Base-by-base conservation (phyloP, 2,113 vertebrate genomes). In the Sterrhoptilus dennistouni region DNA sequence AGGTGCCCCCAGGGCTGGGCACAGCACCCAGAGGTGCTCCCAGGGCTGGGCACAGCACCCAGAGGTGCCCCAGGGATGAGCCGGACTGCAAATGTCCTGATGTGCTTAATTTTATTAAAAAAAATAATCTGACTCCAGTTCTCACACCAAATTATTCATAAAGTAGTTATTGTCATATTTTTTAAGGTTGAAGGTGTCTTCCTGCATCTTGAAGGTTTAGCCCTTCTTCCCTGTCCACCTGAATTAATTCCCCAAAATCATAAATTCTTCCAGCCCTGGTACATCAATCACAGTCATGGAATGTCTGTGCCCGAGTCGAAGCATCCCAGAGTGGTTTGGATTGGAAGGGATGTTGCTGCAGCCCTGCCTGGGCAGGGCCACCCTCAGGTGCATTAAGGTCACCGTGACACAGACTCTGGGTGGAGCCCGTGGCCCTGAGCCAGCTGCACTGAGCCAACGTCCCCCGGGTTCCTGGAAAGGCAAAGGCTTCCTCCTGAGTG, bases 361-460 rank as follows among this genome's bases (percentile, higher is more conserved):
- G 12, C 27, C 15, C 20, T 60, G 28, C 17, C 2, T 2, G 35
- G 56, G n/a, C 35, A 63, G 45, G 74, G 21, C 33, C 56, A 49
- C 28, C 44, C 19, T 20, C 21, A 36, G n/a, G 28, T 33, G 3
- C 5, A 1, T 17, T 9, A 12, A 45, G 40, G 66, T 59, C 45
- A 20, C 36, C 24, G 0, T 6, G 47, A 23, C 3, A 8, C 15
- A 11, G 29, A 50, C 25, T 19, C 14, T 16, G 59, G 47, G 72
- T 61, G 28, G 60, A 24, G 4, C 22, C 4, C 0, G 1, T 40
- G 60, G 65, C 52, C 24, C 35, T 12, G 21, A 42, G 61, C 83
- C 53, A 31, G 77, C 8, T 40, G 35, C 60, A 13, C 33, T 3
- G 1, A 35, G 52, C 19, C 15, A 63, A 4, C 1, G 0, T 50